Percentiles rank a stretch among this genome's conserved stretches.
These are phyloP conservation scores for Aspidiotus rigidus DNA, from an alignment of 2,888 invertebrate genomes.

Conservation along the genomic window DNA sequence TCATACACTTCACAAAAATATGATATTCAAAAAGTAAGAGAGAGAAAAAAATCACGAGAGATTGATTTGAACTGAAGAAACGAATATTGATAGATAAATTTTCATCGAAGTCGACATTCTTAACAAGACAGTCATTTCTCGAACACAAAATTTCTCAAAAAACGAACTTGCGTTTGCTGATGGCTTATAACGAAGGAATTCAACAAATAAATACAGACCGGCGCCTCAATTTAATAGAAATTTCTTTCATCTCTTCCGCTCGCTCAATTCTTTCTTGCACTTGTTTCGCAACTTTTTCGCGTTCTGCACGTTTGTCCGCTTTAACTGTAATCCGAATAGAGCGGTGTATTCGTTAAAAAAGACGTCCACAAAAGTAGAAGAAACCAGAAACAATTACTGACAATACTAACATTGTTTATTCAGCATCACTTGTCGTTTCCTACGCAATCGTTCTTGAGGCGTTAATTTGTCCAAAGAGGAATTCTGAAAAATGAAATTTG, in stretches of 20 bases:
- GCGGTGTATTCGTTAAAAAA: not conserved
- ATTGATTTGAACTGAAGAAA: too few species aligned
- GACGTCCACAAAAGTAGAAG: not conserved
- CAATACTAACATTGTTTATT: slow-evolving; percentile 66
- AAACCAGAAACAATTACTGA: slow-evolving; percentile 37
- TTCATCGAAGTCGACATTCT: too few species aligned
- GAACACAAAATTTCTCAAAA: too few species aligned
- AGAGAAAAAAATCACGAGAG: too few species aligned
- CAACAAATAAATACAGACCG: slow-evolving; percentile 48
- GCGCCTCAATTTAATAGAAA: slow-evolving; percentile 76
- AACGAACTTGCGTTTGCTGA: too few species aligned
- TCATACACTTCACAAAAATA: too few species aligned
- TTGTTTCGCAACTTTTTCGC: slow-evolving; percentile 72
- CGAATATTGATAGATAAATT: too few species aligned
- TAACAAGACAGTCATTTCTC: too few species aligned
- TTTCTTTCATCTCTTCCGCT: slow-evolving; percentile 82
- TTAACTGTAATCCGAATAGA: slow-evolving; percentile 61
- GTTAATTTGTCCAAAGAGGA: slow-evolving; percentile 48
- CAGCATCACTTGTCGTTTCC: slow-evolving; percentile 80
- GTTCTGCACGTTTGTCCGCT: slow-evolving; percentile 87
- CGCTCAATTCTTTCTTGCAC: slow-evolving; percentile 78
- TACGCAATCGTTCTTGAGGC: slow-evolving; percentile 81
- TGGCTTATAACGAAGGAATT: not conserved
- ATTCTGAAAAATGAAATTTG: slow-evolving; percentile 15
- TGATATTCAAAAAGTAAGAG: too few species aligned